Base-by-base conservation (phyloP, 2,113 vertebrate species). In the Mobula hypostoma region DNA sequence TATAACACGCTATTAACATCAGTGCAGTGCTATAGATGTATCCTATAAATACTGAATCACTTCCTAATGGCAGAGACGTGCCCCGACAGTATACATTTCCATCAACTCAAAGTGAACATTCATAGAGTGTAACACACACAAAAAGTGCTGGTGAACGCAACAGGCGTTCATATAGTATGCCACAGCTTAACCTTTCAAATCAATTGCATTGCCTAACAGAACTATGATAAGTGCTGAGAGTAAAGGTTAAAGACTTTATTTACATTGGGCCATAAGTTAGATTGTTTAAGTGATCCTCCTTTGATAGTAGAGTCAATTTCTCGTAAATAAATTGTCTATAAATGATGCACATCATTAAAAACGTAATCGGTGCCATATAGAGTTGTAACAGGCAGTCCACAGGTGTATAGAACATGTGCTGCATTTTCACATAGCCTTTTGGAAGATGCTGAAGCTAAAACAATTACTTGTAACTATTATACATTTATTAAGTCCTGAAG, bases 111-210 rank as follows among this genome's bases (percentile, higher is more conserved):
- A 32, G 15, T 32, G 61, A 66, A 90, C 61, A 68, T n/a, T 68
- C 61, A 68, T 66, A 66, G 32, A 66, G 32, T 66, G 61, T 66
- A 36, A 36, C 36, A 36, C 36, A 36, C 36, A 36, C 36, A 36
- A 36, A 36, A 36, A 36, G 0, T 36, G 36, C 0, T 36, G 36
- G 36, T 36, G 36, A 36, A 36, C 0, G 36, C 36, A 36, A 0
- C 36, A 36, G 36, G 36, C 36, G 36, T 36, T 36, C 36, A 68
- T 66, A 66, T 66, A 66, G 32, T 66, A 29, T 66, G 61, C 29
- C 58, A 68, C 85, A 90, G 27, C 2, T 61, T 68, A 29, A 88
- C 83, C 83, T 88, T 88, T 88, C 12, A n/a, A 88, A 88, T 88
- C 27, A n/a, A 88, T 90, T 63, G 19, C 61, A 66, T 32, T 66